These are phyloP conservation scores for Hippopotamyrus pictus DNA, from an alignment of 2,797 vertebrate species.

Conservation along the genomic window DNA sequence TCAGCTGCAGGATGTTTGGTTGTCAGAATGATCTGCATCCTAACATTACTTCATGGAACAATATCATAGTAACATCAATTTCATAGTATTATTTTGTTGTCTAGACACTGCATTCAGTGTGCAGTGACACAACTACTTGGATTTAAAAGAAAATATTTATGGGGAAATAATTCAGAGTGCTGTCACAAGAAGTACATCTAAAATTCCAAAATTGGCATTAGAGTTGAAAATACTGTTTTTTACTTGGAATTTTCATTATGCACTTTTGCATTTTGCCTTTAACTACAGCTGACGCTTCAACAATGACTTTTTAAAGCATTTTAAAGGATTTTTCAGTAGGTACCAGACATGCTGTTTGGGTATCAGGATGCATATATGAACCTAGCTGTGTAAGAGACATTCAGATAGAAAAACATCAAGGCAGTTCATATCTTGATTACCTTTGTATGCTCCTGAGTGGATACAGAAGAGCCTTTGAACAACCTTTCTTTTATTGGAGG, in stretches of 20 bases:
- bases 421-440: background rate
- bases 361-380: background rate
- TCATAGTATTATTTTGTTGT: background rate
- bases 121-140: background rate
- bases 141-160: conserved; percentile 3
- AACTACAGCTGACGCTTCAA: background rate
- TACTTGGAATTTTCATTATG: background rate
- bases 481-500: background rate
- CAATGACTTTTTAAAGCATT: background rate
- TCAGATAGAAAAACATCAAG: background rate
- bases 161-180: background rate
- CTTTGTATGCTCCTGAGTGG: background rate
- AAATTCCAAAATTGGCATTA: background rate
- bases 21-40: background rate
- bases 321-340: background rate
- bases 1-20: background rate
- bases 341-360: background rate
- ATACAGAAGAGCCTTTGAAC: background rate
- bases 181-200: background rate
- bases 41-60: background rate
- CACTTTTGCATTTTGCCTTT: background rate
- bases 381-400: background rate
- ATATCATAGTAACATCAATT: background rate
- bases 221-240: background rate
- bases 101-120: background rate